These are phyloP conservation scores for Drosophila rubida DNA, from an alignment of 2,888 invertebrate species.

Conservation along the genomic window DNA sequence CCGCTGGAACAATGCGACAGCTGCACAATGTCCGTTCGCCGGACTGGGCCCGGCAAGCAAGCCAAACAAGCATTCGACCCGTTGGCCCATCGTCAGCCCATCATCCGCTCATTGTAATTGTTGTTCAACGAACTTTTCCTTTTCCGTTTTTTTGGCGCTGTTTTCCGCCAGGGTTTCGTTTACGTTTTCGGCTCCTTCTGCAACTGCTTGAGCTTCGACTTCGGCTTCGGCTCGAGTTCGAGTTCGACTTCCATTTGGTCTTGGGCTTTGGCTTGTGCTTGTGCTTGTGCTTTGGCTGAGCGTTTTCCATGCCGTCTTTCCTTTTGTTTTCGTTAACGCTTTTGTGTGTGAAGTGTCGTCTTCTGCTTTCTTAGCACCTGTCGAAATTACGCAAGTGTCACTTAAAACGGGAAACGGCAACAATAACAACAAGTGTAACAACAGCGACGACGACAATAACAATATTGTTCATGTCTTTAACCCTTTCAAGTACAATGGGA, in stretches of 20 bases:
- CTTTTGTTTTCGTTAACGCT: slow-evolving; percentile 61
- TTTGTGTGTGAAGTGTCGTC: slow-evolving; percentile 56
- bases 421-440: slow-evolving; percentile 34
- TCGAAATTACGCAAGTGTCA: slow-evolving; percentile 75
- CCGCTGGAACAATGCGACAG: slow-evolving; percentile 53
- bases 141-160: slow-evolving; percentile 38
- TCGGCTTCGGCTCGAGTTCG: slow-evolving; percentile 1
- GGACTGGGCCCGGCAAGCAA: neutral
- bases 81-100: slow-evolving; percentile 5
- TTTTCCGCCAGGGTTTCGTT: slow-evolving; percentile 22
- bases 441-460: slow-evolving; percentile 34
- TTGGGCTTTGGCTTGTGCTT: slow-evolving; percentile 17
- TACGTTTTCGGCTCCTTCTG: slow-evolving; percentile 12
- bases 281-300: slow-evolving; percentile 5
- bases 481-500: slow-evolving; percentile 64
- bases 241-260: slow-evolving; percentile 5
- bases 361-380: slow-evolving; percentile 69
- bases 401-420: slow-evolving; percentile 52
- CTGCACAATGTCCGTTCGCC: slow-evolving; percentile 40
- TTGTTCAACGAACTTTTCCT: slow-evolving; percentile 72
- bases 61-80: slow-evolving; percentile 11
- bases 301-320: slow-evolving; percentile 29
- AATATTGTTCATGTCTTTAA: slow-evolving; percentile 48
- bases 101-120: slow-evolving; percentile 69
- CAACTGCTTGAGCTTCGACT: neutral